These are phyloP conservation scores for Phrixothrix hirtus DNA, from an alignment of 2,888 invertebrate genomes.

Conservation along the genomic window DNA sequence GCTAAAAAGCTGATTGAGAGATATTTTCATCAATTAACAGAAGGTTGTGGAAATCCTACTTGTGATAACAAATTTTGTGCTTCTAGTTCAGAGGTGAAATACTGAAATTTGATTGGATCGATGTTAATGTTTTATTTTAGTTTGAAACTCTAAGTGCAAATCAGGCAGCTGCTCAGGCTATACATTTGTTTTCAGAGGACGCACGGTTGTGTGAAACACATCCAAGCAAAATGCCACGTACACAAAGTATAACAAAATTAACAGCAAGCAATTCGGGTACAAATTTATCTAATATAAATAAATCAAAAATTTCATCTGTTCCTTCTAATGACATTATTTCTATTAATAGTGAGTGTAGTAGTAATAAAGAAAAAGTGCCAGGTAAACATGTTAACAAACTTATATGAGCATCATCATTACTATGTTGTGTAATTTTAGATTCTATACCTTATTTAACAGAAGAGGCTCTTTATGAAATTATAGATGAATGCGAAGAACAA, in stretches of 20 bases:
- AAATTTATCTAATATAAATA: constrained; percentile 20
- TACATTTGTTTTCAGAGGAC: constrained; percentile 83
- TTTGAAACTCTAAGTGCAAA: constrained; percentile 73
- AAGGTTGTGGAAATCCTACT: constrained; percentile 88
- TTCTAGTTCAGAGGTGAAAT: constrained; percentile 78
- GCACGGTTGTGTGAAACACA: constrained; percentile 80
- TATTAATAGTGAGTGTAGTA: constrained; percentile 40
- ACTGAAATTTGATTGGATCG: too few relatives aligned
- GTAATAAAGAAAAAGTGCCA: constrained; percentile 36
- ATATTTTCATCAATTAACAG: constrained; percentile 89
- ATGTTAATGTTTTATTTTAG: too few relatives aligned
- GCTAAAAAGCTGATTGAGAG: constrained; percentile 87
- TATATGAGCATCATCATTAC: too few relatives aligned
- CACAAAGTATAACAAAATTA: constrained; percentile 47
- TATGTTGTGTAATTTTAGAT: constrained; percentile 38
- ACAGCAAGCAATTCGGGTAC: constrained; percentile 27
- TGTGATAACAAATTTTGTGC: constrained; percentile 89
- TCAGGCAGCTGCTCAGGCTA: constrained; percentile 88
- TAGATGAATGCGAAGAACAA: constrained; percentile 72
- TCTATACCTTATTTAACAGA: constrained; percentile 69
- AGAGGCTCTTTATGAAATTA: constrained; percentile 71
- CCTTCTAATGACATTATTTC: constrained; percentile 45
- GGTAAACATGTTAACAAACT: constrained; percentile 16
- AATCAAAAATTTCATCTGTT: constrained; percentile 26
- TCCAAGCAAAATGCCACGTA: constrained; percentile 72